Evolutionary conservation across 2,797 vertebrate species (phyloP), one percentile per base, ranked within the genome.

Genomic region (Chlorospingus semifuscus): DNA sequence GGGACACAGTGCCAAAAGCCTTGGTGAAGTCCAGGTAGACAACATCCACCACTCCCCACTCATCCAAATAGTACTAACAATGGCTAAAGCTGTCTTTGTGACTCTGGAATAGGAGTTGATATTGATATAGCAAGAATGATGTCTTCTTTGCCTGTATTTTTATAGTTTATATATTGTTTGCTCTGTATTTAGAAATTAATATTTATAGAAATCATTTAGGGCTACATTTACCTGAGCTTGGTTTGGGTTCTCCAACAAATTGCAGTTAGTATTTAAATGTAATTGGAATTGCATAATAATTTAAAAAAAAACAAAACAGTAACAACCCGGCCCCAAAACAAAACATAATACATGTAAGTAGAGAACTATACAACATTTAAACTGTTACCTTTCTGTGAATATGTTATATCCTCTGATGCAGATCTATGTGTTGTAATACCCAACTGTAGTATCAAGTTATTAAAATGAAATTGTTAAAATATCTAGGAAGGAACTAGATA

Each of bases 291-390:
- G 15, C 7, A 16, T 59, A 66, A 42, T 46, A 64, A 64, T 16
- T 49, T 16, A 41, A 21, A 19, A 29, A 53, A 32, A 9, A 7
- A 0, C 1, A 14, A 7, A 2, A 1, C 12, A 34, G 5, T 8
- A 59, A 41, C 14, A 56, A 36, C 24, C 8, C 52, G 56, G 8
- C 5, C 29, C 7, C 15, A 15, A 30, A 65, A 5, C 9, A 59
- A 61, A 69, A 46, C 8, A 21, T 36, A 57, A 49, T 17, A 4
- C 2, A 23, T 15, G 1, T 46, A 59, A 27, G 41, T 46, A 19
- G 49, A 75, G 44, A 83, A 22, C 22, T 39, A 16, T 59, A 12
- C 26, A 42, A 9, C 12, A 46, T 74, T 93, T 77, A 6, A 76
- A 27, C 13, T 60, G 16, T 65, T 72, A 36, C 5, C 11, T 46